Evolutionary conservation across 2,797 vertebrate species (phyloP).

Genomic region (Microctenopoma stevenorrisi): DNA sequence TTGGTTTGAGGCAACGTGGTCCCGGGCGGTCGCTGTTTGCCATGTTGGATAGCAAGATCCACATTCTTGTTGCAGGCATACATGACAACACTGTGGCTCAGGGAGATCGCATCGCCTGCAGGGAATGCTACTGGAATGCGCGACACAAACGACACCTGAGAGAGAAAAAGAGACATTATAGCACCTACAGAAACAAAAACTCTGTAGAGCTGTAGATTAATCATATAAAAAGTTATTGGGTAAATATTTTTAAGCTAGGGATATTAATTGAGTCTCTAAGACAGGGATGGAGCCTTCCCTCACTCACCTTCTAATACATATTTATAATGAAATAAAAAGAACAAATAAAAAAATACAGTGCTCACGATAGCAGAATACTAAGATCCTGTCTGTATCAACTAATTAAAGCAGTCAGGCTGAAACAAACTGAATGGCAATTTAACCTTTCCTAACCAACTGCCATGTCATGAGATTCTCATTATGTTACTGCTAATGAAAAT

Average conservation of each 20-base stretch:
- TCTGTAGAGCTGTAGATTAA: not conserved
- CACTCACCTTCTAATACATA: not conserved
- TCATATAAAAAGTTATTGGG: not conserved
- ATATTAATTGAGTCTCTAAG: slow-evolving; percentile 1
- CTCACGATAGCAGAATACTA: slow-evolving; percentile 5
- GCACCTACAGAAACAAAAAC: not conserved
- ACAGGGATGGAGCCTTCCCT: slow-evolving; percentile 8
- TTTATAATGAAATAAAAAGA: too few relatives aligned
- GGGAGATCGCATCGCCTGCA: slow-evolving; percentile 94
- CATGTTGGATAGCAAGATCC: slow-evolving; percentile 95
- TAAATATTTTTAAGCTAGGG: slow-evolving; percentile 5
- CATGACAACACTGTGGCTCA: slow-evolving; percentile 97
- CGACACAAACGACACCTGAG: slow-evolving; percentile 96
- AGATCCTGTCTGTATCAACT: slow-evolving; percentile 1
- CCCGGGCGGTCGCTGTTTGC: slow-evolving; percentile 89
- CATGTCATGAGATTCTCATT: slow-evolving; percentile 34
- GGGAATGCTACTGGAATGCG: slow-evolving; percentile 98
- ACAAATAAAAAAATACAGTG: slow-evolving; percentile 1
- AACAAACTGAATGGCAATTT: slow-evolving; percentile 42
- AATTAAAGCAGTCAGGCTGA: slow-evolving; percentile 29
- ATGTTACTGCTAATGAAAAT: slow-evolving; percentile 54
- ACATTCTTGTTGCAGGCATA: slow-evolving; percentile 98
- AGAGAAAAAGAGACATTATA: slow-evolving; percentile 35
- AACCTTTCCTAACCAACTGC: slow-evolving; percentile 27
- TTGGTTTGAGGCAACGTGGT: slow-evolving; percentile 87